Evolutionary conservation across 2,888 invertebrate species (phyloP).

Genomic region (Pogonocherus hispidulus): DNA sequence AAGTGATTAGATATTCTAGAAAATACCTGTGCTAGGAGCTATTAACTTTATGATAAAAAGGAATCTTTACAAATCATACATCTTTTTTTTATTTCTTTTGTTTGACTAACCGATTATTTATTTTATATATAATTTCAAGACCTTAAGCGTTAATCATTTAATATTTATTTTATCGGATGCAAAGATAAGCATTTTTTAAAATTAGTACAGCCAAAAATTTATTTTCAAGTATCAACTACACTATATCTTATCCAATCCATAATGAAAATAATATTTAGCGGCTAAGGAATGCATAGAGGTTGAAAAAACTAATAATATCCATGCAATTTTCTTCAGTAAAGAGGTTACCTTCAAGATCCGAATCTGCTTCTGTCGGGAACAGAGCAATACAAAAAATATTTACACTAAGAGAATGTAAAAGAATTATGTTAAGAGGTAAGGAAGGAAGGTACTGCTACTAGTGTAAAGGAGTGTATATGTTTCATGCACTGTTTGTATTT

Average conservation of each 20-base stretch:
- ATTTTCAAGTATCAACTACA: neutral
- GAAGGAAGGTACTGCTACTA: constrained; percentile 22
- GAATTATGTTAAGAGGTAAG: constrained; percentile 35
- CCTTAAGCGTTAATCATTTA: too few species aligned
- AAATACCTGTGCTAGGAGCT: too few species aligned
- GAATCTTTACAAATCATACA: too few species aligned
- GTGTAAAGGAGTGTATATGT: constrained; percentile 25
- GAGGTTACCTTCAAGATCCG: constrained; percentile 69
- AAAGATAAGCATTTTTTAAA: too few species aligned
- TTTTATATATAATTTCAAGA: too few species aligned
- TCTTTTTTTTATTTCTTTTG: too few species aligned
- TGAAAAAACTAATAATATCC: constrained; percentile 33
- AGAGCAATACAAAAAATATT: constrained; percentile 60
- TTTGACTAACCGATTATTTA: too few species aligned
- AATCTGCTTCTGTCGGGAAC: constrained; percentile 65
- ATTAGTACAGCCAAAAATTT: too few species aligned
- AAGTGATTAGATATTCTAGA: too few species aligned
- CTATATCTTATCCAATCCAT: too few species aligned
- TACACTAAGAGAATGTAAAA: constrained; percentile 52
- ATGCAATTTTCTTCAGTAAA: constrained; percentile 41
- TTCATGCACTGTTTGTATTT: constrained; percentile 23
- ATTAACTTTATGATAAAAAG: too few species aligned
- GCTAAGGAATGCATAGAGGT: constrained; percentile 16
- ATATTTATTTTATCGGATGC: too few species aligned
- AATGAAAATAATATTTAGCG: neutral